Base-by-base conservation (phyloP, 1,140 invertebrate species). In the Euwallacea fornicatus region DNA sequence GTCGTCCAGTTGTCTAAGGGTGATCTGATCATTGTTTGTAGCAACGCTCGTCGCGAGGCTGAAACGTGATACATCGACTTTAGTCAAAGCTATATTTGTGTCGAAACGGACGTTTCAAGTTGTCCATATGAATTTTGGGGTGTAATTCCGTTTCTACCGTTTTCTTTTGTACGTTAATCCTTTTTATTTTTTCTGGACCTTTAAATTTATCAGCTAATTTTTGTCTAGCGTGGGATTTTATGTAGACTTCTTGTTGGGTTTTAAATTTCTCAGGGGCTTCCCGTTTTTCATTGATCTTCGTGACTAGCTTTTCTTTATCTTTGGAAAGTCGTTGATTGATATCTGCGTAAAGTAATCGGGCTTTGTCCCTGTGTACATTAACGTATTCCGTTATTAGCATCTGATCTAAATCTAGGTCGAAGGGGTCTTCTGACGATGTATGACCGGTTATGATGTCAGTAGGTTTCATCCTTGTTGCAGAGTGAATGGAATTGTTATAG, bases 401-500 rank as follows among this genome's bases (percentile, higher is more conserved):
- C 44, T 70, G 44, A 9, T 70, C 68, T 9, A 70, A 13, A 7
- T 70, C 16, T 41, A 63, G 10, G 42, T 55, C 44, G 43, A 70
- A 70, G 9, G 68, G 59, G 50, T 63, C 41, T 11, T 70, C 44
- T 0, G 7, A n/a, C 1, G 59, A 15, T 3, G 55, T 54, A 47
- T 69, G 59, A 6, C 59, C 60, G 16, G 42, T 54, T 13, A 70
- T 63, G 9, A 70, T 41, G 7, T 69, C 61, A 0, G 43, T 55
- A 42, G 61, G 68, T 43, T 70, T 70, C 15, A 70, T 15, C 21
- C 63, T 70, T 13, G 68, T 63, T 3, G n/a, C 43, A 16, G 68
- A 63, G 33, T 70, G 43, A 42, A 70, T 58, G 2, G 68, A 55
- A 64, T 70, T 11, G 13, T 70, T 70, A 21, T 70, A 70, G 11